Base-by-base conservation (phyloP, 2,113 vertebrate species). In the Halichoerus grypus region DNA sequence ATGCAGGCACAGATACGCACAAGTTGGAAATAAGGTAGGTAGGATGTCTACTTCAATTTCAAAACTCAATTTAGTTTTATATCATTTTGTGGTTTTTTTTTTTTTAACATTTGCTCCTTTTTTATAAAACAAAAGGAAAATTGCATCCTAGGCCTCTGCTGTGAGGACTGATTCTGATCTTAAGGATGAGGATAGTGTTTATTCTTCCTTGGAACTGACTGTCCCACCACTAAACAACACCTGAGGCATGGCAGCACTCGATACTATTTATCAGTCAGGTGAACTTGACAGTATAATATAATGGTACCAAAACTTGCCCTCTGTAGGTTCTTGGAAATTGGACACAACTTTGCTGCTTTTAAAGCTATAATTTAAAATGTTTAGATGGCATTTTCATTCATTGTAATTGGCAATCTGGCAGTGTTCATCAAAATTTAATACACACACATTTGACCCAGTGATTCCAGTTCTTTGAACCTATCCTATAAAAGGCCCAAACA, bases 71-170 rank as follows among this genome's bases (percentile, higher is more conserved):
- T 77, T 72, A 55, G 9, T 67, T 91, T 87, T 63, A 39, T 53
- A 39, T 65, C 86, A 59, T 59, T 87, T 88, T 79, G 22, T 51
- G 46, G 7, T 46, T 9, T 46, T 46, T 46, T 67, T 95, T 92
- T 89, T 57, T 90, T 57, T 88, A 57, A 16, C 7, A 94, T 36
- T 33, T 1, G 74, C 81, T 93, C 63, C 12, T 71, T 71, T 72
- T 94, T 51, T 67, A 22, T 91, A 95, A 89, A 86, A 71, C 33
- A 67, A 79, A 92, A 7, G 59, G 65, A 79, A 93, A 91, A 55
- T 59, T 69, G 31, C 16, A 53, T 59, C 28, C 26, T 42, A 67
- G 16, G 21, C n/a, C 59, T 74, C 15, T 10, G 0, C 55, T 91
- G 31, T 95, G 79, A 90, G 65, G 81, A 95, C 31, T 76, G 42